Conservation (phyloP, 2,888 invertebrate genomes). For the Iphiclides podalirius region DNA sequence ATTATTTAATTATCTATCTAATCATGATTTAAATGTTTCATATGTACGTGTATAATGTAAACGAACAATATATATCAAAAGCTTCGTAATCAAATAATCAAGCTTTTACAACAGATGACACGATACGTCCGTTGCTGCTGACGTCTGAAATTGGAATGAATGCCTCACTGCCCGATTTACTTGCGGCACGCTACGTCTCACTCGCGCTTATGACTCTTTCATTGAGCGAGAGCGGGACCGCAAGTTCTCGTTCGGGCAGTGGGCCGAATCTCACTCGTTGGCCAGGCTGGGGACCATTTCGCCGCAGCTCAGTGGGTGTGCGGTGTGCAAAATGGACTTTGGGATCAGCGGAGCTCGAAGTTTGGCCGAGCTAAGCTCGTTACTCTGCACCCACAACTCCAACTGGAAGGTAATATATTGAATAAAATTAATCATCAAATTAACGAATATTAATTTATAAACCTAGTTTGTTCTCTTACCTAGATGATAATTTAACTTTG, state of each 20-base stretch:
- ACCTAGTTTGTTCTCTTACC: too few relatives aligned
- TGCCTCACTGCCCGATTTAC: slow-evolving; percentile 26
- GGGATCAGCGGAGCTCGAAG: slow-evolving; percentile 49
- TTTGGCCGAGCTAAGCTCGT: slow-evolving; percentile 70
- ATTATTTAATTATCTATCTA: slow-evolving; percentile 14
- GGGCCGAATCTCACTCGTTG: slow-evolving; percentile 52
- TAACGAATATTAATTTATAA: too few relatives aligned
- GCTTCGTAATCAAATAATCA: slow-evolving; percentile 16
- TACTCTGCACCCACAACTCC: slow-evolving; percentile 76
- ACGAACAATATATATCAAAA: slow-evolving; percentile 13
- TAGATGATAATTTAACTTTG: too few relatives aligned
- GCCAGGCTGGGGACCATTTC: slow-evolving; percentile 48
- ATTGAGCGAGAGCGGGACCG: slow-evolving; percentile 39
- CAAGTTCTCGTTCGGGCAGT: slow-evolving; percentile 50
- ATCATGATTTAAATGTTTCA: slow-evolving; percentile 10
- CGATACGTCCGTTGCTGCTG: slow-evolving; percentile 6
- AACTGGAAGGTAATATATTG: slow-evolving; percentile 49
- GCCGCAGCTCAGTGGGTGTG: slow-evolving; percentile 53
- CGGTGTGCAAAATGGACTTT: slow-evolving; percentile 38
- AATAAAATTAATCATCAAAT: background rate
- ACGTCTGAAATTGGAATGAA: slow-evolving; percentile 8
- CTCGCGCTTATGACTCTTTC: slow-evolving; percentile 35
- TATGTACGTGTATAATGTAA: slow-evolving; percentile 1
- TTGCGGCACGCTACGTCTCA: slow-evolving; percentile 36
- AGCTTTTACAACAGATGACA: slow-evolving; percentile 5